These are phyloP conservation scores for Cirrhinus molitorella DNA, from an alignment of 2,797 vertebrate species.

Conservation along the genomic window DNA sequence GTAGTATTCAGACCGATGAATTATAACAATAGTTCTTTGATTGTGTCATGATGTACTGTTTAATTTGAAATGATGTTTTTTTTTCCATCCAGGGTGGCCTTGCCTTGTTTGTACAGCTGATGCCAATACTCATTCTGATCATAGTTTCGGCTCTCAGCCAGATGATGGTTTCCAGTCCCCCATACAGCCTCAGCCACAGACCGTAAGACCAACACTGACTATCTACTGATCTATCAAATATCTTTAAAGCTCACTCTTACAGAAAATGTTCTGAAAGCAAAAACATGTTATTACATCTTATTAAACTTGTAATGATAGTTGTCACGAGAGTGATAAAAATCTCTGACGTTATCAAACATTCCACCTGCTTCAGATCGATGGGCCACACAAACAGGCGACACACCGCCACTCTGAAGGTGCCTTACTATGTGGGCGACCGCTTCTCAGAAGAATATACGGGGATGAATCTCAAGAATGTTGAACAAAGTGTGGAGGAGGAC, in stretches of 20 bases:
- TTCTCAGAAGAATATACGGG: conserved; percentile 91
- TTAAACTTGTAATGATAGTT: neutral
- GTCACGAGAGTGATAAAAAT: neutral
- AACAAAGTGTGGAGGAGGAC: conserved; percentile 95
- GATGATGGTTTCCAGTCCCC: conserved; percentile 97
- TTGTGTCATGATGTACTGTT: neutral
- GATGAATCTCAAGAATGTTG: conserved; percentile 87
- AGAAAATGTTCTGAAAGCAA: neutral
- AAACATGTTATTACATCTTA: neutral
- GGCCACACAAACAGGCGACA: conserved; percentile 88
- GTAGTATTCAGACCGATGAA: neutral
- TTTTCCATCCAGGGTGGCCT: conserved; percentile 86
- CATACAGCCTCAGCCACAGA: conserved; percentile 95
- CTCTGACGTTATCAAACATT: neutral
- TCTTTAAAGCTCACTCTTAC: neutral
- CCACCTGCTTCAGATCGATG: conserved; percentile 82
- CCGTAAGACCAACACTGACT: conserved; percentile 80
- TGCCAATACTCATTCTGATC: conserved; percentile 98
- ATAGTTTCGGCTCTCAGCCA: conserved; percentile 97
- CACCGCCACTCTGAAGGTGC: conserved; percentile 90
- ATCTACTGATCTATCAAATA: no score
- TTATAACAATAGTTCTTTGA: neutral
- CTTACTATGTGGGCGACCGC: conserved; percentile 90
- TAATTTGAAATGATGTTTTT: neutral
- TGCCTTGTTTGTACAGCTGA: conserved; percentile 95